Evolutionary conservation across 2,113 vertebrate genomes (phyloP), one percentile per base, ranked within the genome.

Genomic region (Notechis scutatus): DNA sequence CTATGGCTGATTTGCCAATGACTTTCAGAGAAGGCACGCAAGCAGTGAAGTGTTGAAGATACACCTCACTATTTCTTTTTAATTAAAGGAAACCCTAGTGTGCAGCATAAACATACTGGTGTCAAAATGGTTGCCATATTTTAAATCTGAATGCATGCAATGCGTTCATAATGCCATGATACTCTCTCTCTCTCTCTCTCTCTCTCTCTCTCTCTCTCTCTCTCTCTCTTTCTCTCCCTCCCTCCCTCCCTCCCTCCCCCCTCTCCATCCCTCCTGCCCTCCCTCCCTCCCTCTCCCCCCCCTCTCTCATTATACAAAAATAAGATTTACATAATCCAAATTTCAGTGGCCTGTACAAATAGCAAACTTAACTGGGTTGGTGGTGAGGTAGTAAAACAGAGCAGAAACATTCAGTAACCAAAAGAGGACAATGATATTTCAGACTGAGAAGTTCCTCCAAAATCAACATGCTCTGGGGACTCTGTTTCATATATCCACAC

Each of bases 141-240:
- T 89, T 91, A 15, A 34, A 23, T 34, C 39, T 50, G 47, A 50
- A 50, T 50, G 47, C 47, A 10, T 50, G 47, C 47, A 50, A 50
- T 50, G 47, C 8, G 18, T 87, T 26, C 6, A 57, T 34, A 56
- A 34, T 64, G 9, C 3, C 26, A 64, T 64, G 26, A 64, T 29
- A 29, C 29, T 12, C 26, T 12, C 10, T 1, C 21, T 64, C 20
- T 12, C 8, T 29, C 59, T 12, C 24, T 24, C 23, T 21, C 4
- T 1, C 56, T 0, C 6, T 5, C 45, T 1, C 56, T 2, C 55
- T 5, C 56, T 2, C 56, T 0, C 4, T 2, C 56, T 4, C 54
- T 4, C 12, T 18, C 12, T 5, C 18, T 4, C 15, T 56, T 1
- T 0, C 56, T 2, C 5, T 42, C 2, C 4, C 56, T 1, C 55